A percentile compares a stretch with the other conserved stretches of the same genome.
Evolutionary conservation across 2,113 vertebrate species (phyloP).

Genomic region (Pungitius pungitius): DNA sequence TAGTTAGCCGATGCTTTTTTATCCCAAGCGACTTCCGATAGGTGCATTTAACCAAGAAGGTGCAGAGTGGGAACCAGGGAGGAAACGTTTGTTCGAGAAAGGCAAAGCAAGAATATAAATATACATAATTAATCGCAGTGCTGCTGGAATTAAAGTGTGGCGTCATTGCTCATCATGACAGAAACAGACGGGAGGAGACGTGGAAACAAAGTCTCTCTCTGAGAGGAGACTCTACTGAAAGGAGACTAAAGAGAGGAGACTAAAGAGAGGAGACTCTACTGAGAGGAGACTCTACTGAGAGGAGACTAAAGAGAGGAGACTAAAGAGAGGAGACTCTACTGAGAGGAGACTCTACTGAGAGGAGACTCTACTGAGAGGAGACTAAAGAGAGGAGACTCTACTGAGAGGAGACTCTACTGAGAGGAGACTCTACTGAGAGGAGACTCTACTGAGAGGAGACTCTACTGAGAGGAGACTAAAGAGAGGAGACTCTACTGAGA

Average conservation of each 20-base stretch:
- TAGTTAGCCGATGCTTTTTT: too few relatives aligned
- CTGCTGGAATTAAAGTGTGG: constrained; percentile 10
- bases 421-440: too few relatives aligned
- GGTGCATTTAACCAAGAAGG: too few relatives aligned
- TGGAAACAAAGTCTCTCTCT: not conserved
- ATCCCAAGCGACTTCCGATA: too few relatives aligned
- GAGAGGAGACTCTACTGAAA: constrained; percentile 20
- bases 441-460: too few relatives aligned
- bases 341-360: constrained; percentile 20
- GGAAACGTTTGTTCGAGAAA: too few relatives aligned
- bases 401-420: not conserved
- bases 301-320: too few relatives aligned
- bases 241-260: too few relatives aligned
- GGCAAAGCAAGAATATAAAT: not conserved
- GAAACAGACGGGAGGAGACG: constrained; percentile 23
- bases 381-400: not conserved
- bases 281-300: too few relatives aligned
- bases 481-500: not conserved
- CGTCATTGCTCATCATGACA: constrained; percentile 46
- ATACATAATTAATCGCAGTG: constrained; percentile 10
- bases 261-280: not conserved
- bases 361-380: too few relatives aligned
- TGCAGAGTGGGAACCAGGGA: too few relatives aligned
- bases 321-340: too few relatives aligned
- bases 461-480: not conserved